Evolutionary conservation across 2,888 invertebrate species (phyloP).

Genomic region (Mythimna impura): DNA sequence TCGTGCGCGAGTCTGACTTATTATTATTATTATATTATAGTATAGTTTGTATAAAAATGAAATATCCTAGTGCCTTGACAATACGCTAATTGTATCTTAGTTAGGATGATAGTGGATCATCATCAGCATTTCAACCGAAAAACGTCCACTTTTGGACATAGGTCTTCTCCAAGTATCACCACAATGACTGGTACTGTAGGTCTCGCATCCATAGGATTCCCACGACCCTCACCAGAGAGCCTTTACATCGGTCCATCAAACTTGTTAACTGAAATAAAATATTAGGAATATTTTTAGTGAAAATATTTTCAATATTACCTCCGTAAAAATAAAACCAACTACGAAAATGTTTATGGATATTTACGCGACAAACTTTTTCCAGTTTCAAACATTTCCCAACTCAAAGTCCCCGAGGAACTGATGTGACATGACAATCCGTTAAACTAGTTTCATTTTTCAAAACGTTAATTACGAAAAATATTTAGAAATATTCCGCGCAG

Average conservation of each 20-base stretch:
- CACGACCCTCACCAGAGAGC: too few species aligned
- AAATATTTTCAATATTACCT: not conserved
- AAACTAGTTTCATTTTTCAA: constrained; percentile 49
- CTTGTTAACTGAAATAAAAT: not conserved
- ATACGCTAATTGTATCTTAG: not conserved
- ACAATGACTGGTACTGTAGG: too few species aligned
- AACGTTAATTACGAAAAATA: constrained; percentile 45
- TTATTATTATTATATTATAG: too few species aligned
- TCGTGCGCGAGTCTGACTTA: too few species aligned
- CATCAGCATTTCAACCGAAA: too few species aligned
- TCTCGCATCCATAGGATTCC: too few species aligned
- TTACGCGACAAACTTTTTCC: constrained; percentile 45
- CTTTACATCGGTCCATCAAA: too few species aligned
- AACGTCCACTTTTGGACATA: too few species aligned
- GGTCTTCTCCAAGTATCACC: too few species aligned
- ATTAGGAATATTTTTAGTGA: not conserved
- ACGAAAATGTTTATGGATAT: constrained; percentile 33
- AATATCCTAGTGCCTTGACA: not conserved
- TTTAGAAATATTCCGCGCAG: constrained; percentile 1
- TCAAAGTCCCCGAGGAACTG: constrained; percentile 46
- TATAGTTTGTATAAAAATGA: too few species aligned
- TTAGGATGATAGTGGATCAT: not conserved
- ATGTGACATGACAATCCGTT: constrained; percentile 47
- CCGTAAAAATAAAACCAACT: constrained; percentile 18
- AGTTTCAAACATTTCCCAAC: constrained; percentile 41